phyloP scores from a whole-genome alignment of 2,888 invertebrate genomes.

The Diabrotica balteata region DNA sequence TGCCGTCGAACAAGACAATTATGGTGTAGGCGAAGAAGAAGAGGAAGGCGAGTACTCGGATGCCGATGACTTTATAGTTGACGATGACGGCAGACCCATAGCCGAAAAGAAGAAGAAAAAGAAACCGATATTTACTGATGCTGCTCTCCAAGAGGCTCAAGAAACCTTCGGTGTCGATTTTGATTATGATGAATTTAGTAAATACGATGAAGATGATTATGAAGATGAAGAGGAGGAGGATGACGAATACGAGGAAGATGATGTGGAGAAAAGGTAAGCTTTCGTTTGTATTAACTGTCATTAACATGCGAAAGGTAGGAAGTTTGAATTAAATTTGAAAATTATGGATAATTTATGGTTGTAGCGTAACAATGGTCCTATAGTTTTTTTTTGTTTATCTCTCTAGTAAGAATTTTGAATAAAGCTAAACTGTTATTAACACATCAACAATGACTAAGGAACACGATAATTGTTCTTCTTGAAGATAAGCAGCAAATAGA shows the following conservation, averaged over 20 bases:
- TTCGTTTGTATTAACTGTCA: not conserved
- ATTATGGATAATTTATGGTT: too few relatives aligned
- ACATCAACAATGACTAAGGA: too few relatives aligned
- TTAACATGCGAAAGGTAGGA: too few relatives aligned
- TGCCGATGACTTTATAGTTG: slow-evolving; percentile 97
- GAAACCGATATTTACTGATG: slow-evolving; percentile 85
- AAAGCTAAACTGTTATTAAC: too few relatives aligned
- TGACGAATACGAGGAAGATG: slow-evolving; percentile 69
- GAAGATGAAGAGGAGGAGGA: slow-evolving; percentile 84
- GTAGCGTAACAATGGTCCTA: too few relatives aligned
- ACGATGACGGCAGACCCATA: slow-evolving; percentile 91
- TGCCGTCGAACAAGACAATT: slow-evolving; percentile 69
- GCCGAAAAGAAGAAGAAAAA: slow-evolving; percentile 81
- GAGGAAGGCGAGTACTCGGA: slow-evolving; percentile 84
- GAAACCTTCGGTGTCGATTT: slow-evolving; percentile 99
- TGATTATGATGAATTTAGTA: slow-evolving; percentile 89
- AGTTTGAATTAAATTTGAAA: too few relatives aligned
- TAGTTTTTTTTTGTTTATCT: too few relatives aligned
- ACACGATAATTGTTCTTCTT: too few relatives aligned
- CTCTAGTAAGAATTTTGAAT: too few relatives aligned
- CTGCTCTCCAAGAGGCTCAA: slow-evolving; percentile 95
- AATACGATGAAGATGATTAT: slow-evolving; percentile 86
- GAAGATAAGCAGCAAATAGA: too few relatives aligned
- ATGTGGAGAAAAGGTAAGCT: slow-evolving; percentile 21
- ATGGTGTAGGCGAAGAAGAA: slow-evolving; percentile 72